Evolutionary conservation across 1,140 invertebrate species (phyloP).

Genomic region (Bombus confusus): DNA sequence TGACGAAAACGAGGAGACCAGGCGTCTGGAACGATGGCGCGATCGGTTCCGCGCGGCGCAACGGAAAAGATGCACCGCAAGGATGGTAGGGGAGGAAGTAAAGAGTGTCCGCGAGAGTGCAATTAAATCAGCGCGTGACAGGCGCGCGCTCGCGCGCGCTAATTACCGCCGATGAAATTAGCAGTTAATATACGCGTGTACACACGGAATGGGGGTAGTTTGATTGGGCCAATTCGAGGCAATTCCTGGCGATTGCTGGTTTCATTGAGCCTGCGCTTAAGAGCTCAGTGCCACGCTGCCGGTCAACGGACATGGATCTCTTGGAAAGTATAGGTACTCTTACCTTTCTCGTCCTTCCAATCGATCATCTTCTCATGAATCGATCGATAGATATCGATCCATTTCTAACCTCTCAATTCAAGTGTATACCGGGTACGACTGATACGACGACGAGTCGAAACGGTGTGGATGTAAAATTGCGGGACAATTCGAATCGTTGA

Average conservation of each 20-base stretch:
- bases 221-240: constrained; percentile 84
- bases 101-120: constrained; percentile 36
- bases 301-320: constrained; percentile 80
- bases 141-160: constrained; percentile 67
- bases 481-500: background rate
- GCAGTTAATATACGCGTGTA: constrained; percentile 81
- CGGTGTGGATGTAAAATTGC: too few relatives aligned
- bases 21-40: background rate
- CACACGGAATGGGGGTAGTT: constrained; percentile 82
- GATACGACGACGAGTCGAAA: background rate
- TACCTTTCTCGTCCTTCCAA: constrained; percentile 60
- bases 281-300: constrained; percentile 80
- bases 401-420: background rate
- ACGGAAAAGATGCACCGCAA: constrained; percentile 3
- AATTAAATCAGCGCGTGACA: constrained; percentile 57
- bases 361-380: background rate
- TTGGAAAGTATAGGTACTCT: constrained; percentile 58
- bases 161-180: constrained; percentile 81
- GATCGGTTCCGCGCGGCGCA: background rate
- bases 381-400: background rate
- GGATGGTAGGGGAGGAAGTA: constrained; percentile 15
- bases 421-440: background rate
- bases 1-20: background rate
- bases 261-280: constrained; percentile 82
- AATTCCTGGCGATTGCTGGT: constrained; percentile 83